Evolutionary conservation across 2,797 vertebrate species (phyloP).

Genomic region (Enteromius argenteus): DNA sequence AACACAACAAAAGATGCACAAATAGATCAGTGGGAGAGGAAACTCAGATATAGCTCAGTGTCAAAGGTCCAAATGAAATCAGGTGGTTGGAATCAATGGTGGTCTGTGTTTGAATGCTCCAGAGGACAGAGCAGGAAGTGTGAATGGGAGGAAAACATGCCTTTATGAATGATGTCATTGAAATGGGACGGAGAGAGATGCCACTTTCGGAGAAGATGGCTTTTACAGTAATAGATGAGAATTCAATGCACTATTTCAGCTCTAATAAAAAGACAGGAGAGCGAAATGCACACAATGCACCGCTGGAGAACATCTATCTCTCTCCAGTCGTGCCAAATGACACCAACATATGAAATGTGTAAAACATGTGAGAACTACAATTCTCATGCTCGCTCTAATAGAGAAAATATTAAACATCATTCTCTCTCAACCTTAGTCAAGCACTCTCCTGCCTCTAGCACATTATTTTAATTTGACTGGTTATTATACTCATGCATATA

Average conservation of each 20-base stretch:
- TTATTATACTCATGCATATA: slow-evolving; percentile 65
- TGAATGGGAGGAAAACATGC: slow-evolving; percentile 68
- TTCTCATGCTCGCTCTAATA: slow-evolving; percentile 52
- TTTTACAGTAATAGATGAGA: slow-evolving; percentile 65
- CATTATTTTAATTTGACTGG: slow-evolving; percentile 53
- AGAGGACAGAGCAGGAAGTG: slow-evolving; percentile 70
- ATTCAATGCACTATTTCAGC: slow-evolving; percentile 47
- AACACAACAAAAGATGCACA: slow-evolving; percentile 60
- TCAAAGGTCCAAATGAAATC: slow-evolving; percentile 66
- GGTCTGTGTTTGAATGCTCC: slow-evolving; percentile 70
- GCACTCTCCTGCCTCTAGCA: slow-evolving; percentile 51
- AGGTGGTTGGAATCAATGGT: slow-evolving; percentile 73
- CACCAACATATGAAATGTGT: slow-evolving; percentile 48
- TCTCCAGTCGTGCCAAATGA: slow-evolving; percentile 34
- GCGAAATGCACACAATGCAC: slow-evolving; percentile 18
- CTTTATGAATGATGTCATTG: slow-evolving; percentile 65
- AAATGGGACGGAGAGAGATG: slow-evolving; percentile 47
- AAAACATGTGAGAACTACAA: slow-evolving; percentile 46
- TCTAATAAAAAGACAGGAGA: slow-evolving; percentile 46
- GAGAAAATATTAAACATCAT: slow-evolving; percentile 46
- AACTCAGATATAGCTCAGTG: slow-evolving; percentile 49
- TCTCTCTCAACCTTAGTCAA: slow-evolving; percentile 53
- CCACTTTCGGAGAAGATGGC: slow-evolving; percentile 63
- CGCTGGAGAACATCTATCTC: slow-evolving; percentile 23
- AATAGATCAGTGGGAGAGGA: slow-evolving; percentile 58